Conservation (phyloP, 1,140 invertebrate genomes). For the Saxidomus purpurata region DNA sequence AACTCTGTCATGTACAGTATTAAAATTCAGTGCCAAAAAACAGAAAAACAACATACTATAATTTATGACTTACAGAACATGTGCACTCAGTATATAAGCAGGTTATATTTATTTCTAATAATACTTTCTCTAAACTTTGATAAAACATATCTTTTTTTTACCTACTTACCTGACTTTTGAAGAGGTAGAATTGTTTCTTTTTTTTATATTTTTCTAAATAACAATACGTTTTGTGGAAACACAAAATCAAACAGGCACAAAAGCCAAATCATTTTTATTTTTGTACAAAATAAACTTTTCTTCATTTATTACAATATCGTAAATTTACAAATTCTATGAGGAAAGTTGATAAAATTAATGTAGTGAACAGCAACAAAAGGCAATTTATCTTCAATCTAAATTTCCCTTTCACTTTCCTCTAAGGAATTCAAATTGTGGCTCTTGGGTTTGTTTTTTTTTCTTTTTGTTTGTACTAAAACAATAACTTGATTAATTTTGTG, state of each 20-base stretch:
- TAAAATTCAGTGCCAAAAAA: not conserved
- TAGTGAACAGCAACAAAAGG: too few relatives aligned
- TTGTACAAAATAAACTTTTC: too few relatives aligned
- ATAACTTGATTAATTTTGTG: too few relatives aligned
- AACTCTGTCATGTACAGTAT: not conserved
- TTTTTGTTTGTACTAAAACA: too few relatives aligned
- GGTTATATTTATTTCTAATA: not conserved
- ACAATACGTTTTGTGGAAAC: not conserved
- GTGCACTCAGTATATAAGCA: not conserved
- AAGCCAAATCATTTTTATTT: not conserved
- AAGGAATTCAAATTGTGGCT: too few relatives aligned
- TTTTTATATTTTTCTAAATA: not conserved
- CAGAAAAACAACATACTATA: not conserved
- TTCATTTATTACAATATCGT: too few relatives aligned
- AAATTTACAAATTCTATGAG: too few relatives aligned
- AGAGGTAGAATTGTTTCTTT: conserved; percentile 21
- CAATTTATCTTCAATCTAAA: too few relatives aligned
- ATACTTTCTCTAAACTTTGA: not conserved
- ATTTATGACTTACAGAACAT: not conserved
- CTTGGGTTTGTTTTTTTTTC: too few relatives aligned
- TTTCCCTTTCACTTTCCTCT: too few relatives aligned
- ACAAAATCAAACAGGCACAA: conserved; percentile 12
- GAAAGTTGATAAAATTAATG: too few relatives aligned
- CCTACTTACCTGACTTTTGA: not conserved
- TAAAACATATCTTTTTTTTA: not conserved